phyloP scores from a whole-genome alignment of 1,140 invertebrate species.

The Trichogramma pretiosum region DNA sequence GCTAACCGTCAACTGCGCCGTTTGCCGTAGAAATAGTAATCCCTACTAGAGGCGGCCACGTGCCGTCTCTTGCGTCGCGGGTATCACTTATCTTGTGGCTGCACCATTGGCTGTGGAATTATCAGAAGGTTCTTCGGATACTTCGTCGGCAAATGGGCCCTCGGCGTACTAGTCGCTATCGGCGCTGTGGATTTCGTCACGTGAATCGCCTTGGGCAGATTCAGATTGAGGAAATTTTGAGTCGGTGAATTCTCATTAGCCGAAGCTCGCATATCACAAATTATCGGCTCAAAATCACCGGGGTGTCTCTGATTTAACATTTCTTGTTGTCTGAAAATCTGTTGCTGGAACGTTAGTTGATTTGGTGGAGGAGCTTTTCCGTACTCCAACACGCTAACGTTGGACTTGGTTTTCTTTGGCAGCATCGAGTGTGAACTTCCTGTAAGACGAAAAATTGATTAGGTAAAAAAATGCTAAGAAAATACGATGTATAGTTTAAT shows the following conservation, averaged over 20 bases:
- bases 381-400: no score
- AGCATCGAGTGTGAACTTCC: constrained; percentile 10
- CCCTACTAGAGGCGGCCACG: constrained; percentile 1
- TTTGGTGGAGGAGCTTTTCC: constrained; percentile 31
- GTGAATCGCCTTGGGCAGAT: constrained; percentile 43
- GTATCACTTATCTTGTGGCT: constrained; percentile 37
- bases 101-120: constrained; percentile 55
- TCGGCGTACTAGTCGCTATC: constrained; percentile 27
- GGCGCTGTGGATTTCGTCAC: constrained; percentile 43
- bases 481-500: no score
- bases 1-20: background rate
- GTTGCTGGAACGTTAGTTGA: constrained; percentile 39
- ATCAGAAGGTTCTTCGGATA: constrained; percentile 68
- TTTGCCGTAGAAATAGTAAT: constrained; percentile 5
- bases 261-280: constrained; percentile 40
- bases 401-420: no score
- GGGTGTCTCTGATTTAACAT: constrained; percentile 40
- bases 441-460: constrained; percentile 1
- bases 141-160: constrained; percentile 53
- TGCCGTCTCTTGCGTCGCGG: constrained; percentile 1
- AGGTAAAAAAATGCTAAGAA: no score
- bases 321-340: constrained; percentile 40
- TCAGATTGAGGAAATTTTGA: constrained; percentile 39
- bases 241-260: constrained; percentile 37
- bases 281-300: constrained; percentile 42